phyloP scores from a whole-genome alignment of 2,888 invertebrate species.

The Drosophila subsilvestris region DNA sequence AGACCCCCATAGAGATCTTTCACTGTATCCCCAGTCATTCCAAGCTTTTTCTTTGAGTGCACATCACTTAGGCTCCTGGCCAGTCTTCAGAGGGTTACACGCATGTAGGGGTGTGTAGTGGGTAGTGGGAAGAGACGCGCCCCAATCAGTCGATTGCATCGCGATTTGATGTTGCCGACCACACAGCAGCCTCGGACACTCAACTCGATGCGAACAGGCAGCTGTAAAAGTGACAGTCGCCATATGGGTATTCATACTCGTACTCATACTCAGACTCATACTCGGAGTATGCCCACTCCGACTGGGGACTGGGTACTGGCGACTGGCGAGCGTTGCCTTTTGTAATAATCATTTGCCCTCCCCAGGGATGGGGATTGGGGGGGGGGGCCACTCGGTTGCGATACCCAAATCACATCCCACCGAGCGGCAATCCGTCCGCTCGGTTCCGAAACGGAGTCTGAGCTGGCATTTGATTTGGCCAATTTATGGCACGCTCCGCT shows the following conservation, averaged over 20 bases:
- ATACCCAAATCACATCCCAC: constrained; percentile 63
- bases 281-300: not conserved
- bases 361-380: constrained; percentile 31
- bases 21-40: too few species aligned
- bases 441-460: not conserved
- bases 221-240: constrained; percentile 1
- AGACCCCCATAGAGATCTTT: too few species aligned
- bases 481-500: constrained; percentile 83
- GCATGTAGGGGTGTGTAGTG: too few species aligned
- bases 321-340: constrained; percentile 15
- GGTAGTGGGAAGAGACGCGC: not conserved
- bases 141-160: constrained; percentile 3
- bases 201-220: not conserved
- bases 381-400: constrained; percentile 28
- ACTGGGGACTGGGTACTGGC: not conserved
- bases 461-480: constrained; percentile 78
- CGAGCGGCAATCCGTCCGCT: constrained; percentile 29
- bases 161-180: constrained; percentile 30
- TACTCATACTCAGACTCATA: not conserved
- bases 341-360: constrained; percentile 8
- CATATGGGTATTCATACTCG: not conserved
- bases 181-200: constrained; percentile 18
- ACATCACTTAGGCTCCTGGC: not conserved
- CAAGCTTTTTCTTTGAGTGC: not conserved
- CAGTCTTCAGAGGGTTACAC: not conserved